Conservation (phyloP, 2,797 vertebrate species). For the Rhinatrema bivittatum region DNA sequence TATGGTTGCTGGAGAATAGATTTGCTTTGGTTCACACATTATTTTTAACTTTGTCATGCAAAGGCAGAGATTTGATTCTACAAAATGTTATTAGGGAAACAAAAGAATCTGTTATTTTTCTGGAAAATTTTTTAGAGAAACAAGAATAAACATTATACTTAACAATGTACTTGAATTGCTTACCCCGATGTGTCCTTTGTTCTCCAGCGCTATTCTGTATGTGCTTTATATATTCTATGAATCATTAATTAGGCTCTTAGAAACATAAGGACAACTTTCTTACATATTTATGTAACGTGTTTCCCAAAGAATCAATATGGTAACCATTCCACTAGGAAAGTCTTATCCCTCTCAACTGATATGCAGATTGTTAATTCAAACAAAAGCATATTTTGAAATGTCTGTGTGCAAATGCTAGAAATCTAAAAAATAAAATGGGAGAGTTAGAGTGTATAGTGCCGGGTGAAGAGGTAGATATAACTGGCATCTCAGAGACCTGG, state of each 20-base stretch:
- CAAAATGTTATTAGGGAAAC: not conserved
- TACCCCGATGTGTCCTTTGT: not conserved
- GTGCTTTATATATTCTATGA: not conserved
- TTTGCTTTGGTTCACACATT: constrained; percentile 11
- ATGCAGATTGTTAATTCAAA: no score
- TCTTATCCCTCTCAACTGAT: no score
- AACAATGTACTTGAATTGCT: not conserved
- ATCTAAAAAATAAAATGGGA: no score
- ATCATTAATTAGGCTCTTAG: not conserved
- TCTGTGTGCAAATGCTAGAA: no score
- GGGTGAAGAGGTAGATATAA: no score
- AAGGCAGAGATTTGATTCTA: not conserved
- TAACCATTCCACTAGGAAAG: not conserved
- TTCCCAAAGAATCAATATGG: not conserved
- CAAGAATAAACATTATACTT: constrained; percentile 4
- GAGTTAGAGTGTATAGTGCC: no score
- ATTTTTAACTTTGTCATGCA: constrained; percentile 5
- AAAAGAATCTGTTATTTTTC: not conserved
- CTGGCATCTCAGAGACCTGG: no score
- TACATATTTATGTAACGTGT: not conserved
- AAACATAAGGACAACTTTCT: not conserved
- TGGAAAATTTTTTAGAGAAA: constrained; percentile 6
- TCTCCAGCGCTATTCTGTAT: not conserved
- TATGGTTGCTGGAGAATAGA: not conserved
- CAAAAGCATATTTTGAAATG: no score